These are phyloP conservation scores for Serrognathus titanus DNA, from an alignment of 2,888 invertebrate genomes.

Conservation along the genomic window DNA sequence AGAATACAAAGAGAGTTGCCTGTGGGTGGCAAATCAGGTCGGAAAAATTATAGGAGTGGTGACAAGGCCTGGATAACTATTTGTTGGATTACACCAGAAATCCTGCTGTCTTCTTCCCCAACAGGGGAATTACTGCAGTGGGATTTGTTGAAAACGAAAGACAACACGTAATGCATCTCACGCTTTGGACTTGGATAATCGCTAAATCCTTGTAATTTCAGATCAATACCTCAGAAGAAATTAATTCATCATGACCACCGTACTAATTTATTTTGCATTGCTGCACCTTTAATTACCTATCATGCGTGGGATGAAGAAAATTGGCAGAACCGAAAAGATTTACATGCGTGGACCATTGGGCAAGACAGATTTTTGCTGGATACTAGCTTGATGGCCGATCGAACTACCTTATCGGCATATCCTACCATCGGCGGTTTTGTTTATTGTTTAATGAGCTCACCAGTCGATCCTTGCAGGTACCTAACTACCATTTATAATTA, in stretches of 20 bases:
- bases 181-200: background rate
- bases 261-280: constrained; percentile 61
- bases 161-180: constrained; percentile 25
- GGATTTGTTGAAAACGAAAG: constrained; percentile 49
- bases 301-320: constrained; percentile 25
- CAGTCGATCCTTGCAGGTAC: constrained; percentile 67
- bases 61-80: constrained; percentile 51
- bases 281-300: constrained; percentile 40
- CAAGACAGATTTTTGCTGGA: constrained; percentile 60
- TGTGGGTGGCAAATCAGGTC: constrained; percentile 31
- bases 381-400: constrained; percentile 46
- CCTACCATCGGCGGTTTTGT: constrained; percentile 64
- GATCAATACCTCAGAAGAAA: constrained; percentile 8
- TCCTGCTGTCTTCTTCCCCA: constrained; percentile 56
- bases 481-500: constrained; percentile 23
- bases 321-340: constrained; percentile 38
- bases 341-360: constrained; percentile 58
- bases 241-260: constrained; percentile 53
- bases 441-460: constrained; percentile 61
- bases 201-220: background rate
- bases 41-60: constrained; percentile 31
- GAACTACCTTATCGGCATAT: constrained; percentile 44
- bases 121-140: constrained; percentile 62
- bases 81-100: constrained; percentile 60
- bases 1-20: constrained; percentile 46